These are phyloP conservation scores for Aphelenchoides avenae DNA, from an alignment of 1,140 invertebrate species.

Conservation along the genomic window DNA sequence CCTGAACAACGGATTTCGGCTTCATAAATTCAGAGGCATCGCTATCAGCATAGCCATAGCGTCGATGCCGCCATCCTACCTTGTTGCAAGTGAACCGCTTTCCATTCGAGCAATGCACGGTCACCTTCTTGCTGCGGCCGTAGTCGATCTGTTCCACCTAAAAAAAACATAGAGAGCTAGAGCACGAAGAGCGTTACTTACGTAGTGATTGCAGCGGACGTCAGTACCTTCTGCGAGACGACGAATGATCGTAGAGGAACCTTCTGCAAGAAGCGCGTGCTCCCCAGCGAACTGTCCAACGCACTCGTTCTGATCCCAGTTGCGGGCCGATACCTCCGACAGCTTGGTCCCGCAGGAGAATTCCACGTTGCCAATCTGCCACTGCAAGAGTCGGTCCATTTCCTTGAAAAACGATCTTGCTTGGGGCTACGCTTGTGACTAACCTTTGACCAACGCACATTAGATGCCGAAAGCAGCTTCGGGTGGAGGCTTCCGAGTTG, in stretches of 20 bases:
- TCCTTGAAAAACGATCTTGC: constrained; percentile 43
- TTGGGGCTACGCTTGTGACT: constrained; percentile 1
- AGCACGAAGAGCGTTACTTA: constrained; percentile 33
- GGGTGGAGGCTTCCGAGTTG: constrained; percentile 15
- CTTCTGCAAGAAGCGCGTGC: constrained; percentile 55
- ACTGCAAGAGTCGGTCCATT: constrained; percentile 60
- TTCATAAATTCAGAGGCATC: constrained; percentile 1
- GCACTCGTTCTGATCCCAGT: constrained; percentile 63
- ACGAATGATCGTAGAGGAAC: constrained; percentile 29
- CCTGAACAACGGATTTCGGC: constrained; percentile 15
- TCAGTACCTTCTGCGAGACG: constrained; percentile 59
- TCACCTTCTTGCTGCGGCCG: constrained; percentile 47
- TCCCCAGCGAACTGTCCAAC: constrained; percentile 61
- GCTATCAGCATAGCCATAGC: no score
- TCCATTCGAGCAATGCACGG: constrained; percentile 53
- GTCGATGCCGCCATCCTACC: no score
- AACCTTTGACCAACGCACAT: constrained; percentile 14
- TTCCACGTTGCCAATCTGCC: constrained; percentile 62
- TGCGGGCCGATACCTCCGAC: constrained; percentile 58
- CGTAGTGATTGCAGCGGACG: constrained; percentile 35
- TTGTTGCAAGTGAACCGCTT: constrained; percentile 25
- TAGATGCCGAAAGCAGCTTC: constrained; percentile 19
- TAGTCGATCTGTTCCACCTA: constrained; percentile 34
- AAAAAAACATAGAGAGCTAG: constrained; percentile 6
- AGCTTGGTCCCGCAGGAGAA: constrained; percentile 61